These are phyloP conservation scores for Drosophila paulistorum DNA, from an alignment of 1,140 invertebrate genomes.

Conservation along the genomic window DNA sequence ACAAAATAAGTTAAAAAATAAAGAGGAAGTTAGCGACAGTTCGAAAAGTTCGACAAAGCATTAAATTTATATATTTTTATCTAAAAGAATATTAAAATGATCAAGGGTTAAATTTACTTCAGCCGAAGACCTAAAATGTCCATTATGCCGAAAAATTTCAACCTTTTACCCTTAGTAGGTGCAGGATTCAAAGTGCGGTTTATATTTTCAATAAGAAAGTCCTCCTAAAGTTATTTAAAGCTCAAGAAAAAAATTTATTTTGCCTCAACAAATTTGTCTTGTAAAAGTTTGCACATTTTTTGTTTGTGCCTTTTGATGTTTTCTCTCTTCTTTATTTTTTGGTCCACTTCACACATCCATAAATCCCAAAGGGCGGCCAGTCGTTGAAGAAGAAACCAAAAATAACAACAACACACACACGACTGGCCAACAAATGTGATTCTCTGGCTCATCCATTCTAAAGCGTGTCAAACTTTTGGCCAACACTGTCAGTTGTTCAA, in stretches of 20 bases:
- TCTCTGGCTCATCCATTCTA: conserved; percentile 12
- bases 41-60: no score
- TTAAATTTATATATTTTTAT: no score
- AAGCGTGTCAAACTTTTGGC: conserved; percentile 43
- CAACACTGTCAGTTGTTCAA: conserved; percentile 39
- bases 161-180: no score
- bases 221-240: conserved; percentile 6
- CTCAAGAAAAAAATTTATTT: not conserved
- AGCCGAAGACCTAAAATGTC: no score
- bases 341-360: conserved; percentile 21
- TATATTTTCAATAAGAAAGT: not conserved
- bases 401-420: not conserved
- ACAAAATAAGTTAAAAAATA: no score
- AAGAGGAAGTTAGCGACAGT: no score
- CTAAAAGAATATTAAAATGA: no score
- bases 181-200: not conserved
- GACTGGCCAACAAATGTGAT: conserved; percentile 3
- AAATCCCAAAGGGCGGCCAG: conserved; percentile 15
- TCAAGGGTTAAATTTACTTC: no score
- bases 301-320: conserved; percentile 11
- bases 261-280: not conserved
- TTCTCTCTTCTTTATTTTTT: not conserved
- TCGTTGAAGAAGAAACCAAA: conserved; percentile 2
- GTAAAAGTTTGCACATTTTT: conserved; percentile 11
- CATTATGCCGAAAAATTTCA: no score